A percentile compares a stretch with the other conserved stretches of the same genome.
Evolutionary conservation across 53 echinoderm and acorn worm genomes (phyloP).

Genomic region (Luidia sarsii): DNA sequence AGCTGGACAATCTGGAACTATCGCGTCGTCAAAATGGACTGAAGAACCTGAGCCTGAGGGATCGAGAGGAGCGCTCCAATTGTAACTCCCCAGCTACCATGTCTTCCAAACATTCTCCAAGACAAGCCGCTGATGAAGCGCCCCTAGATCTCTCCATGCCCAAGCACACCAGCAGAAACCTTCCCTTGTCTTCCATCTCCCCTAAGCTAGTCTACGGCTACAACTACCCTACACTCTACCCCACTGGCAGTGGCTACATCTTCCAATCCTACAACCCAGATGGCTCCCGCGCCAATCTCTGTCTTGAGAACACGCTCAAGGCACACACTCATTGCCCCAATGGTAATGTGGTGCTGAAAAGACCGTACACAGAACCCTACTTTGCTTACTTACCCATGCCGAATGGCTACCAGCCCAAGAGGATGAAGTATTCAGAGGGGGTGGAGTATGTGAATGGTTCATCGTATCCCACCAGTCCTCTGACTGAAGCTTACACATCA

Average conservation of each 20-base stretch:
- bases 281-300: constrained; percentile 52
- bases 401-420: constrained; percentile 69
- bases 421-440: constrained; percentile 78
- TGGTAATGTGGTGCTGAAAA: constrained; percentile 56
- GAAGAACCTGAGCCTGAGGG: constrained; percentile 40
- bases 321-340: constrained; percentile 67
- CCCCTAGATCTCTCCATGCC: constrained; percentile 92
- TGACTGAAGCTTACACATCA: constrained; percentile 53
- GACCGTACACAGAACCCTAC: constrained; percentile 58
- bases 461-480: constrained; percentile 53
- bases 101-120: constrained; percentile 44
- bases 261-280: constrained; percentile 70
- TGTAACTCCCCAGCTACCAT: constrained; percentile 30
- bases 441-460: constrained; percentile 57
- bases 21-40: constrained; percentile 41
- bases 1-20: constrained; percentile 28
- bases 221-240: constrained; percentile 89
- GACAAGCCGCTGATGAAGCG: constrained; percentile 42
- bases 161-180: constrained; percentile 49
- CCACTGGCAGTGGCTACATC: constrained; percentile 79
- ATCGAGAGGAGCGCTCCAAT: constrained; percentile 41
- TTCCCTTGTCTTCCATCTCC: constrained; percentile 68
- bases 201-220: constrained; percentile 84
- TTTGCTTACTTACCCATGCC: constrained; percentile 64
- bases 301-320: constrained; percentile 87